Evolutionary conservation across 1,140 invertebrate genomes (phyloP), one percentile per base, ranked within the genome.

Genomic region (Drosophila sturtevanti): DNA sequence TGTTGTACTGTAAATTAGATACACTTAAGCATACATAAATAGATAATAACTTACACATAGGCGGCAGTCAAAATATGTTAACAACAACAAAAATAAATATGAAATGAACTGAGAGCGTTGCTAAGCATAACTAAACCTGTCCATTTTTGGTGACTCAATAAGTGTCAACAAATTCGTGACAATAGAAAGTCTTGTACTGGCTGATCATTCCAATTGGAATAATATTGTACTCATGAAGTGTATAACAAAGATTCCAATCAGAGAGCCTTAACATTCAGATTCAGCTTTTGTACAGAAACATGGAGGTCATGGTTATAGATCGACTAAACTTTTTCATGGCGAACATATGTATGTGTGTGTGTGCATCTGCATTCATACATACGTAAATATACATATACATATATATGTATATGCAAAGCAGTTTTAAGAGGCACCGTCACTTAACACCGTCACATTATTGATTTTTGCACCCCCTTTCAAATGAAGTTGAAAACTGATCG

Each of bases 381-480:
- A 44, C 7, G 41, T 10, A 44, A 2, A 11, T 48, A 44, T 1
- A 10, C 9, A 44, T 5, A 21, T 21, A 21, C 4, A 48, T 48
- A 48, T 3, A 16, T 44, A 18, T 1, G 2, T 44, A 48, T 48
- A 48, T 48, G 41, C 16, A 48, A 48, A 44, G 21, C 41, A 18
- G 41, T 48, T 48, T 48, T 0, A 21, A 48, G 4, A 48, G 41
- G 41, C 41, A 48, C 41, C 41, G 10, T 48, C 16, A 21, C 5
- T 48, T 18, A 31, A 14, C 41, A 48, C 11, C 18, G 16, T 2
- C 16, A 48, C 16, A 48, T 48, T 48, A 48, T 48, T 48, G 41
- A 48, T 48, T 48, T 48, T 48, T 48, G 41, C 41, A 48, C n/a
- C 41, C 41, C 41, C 41, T 48, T 48, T 48, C 41, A 48, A 48